phyloP scores from a whole-genome alignment of 2,113 vertebrate genomes.

The Pelecanus crispus region DNA sequence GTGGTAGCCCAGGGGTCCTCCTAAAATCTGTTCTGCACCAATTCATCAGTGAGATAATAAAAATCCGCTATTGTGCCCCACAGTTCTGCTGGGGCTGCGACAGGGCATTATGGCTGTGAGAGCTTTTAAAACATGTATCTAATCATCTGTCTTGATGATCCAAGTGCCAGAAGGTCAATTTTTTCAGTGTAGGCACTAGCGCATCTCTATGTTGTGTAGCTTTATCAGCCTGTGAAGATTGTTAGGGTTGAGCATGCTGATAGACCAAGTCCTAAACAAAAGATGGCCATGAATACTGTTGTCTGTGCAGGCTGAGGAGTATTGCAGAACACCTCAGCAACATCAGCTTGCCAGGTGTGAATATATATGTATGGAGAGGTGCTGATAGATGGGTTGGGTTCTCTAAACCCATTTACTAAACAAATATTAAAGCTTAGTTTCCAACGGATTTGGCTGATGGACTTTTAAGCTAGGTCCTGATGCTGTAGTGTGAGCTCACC shows the following conservation, averaged over 20 bases:
- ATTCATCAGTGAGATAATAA: neutral
- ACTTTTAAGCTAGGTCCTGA: constrained; percentile 20
- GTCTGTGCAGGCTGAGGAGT: neutral
- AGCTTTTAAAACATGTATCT: neutral
- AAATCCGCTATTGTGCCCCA: neutral
- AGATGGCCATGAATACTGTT: neutral
- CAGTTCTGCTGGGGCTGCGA: neutral
- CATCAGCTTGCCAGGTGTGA: neutral
- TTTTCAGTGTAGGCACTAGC: neutral
- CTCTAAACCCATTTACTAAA: neutral
- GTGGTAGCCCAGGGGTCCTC: neutral
- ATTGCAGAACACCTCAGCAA: neutral
- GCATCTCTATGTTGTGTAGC: neutral
- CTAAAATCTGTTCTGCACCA: neutral
- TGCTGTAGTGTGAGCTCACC: constrained; percentile 45
- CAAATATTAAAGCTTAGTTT: constrained; percentile 2
- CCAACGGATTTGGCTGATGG: constrained; percentile 22
- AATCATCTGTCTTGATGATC: neutral
- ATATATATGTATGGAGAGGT: neutral
- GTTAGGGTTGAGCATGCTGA: neutral
- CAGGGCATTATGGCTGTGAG: neutral
- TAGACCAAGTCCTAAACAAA: neutral
- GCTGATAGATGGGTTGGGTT: neutral
- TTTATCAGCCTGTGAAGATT: neutral
- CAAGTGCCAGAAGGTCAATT: neutral